Conservation (phyloP, 2,113 vertebrate genomes). For the Eupsittula cactorum region DNA sequence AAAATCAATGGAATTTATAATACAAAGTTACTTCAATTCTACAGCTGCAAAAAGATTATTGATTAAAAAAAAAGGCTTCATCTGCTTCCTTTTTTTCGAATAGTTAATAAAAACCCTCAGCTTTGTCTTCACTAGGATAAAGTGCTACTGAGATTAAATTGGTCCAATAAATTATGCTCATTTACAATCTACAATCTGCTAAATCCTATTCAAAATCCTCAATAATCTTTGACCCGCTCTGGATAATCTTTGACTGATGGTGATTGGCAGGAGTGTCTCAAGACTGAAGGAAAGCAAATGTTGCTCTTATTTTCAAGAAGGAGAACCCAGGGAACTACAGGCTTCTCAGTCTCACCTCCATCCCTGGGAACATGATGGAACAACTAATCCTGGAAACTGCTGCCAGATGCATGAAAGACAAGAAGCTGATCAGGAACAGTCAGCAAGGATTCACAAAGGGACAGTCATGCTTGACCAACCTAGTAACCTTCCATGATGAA, state of each 20-base stretch:
- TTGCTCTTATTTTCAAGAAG: not conserved
- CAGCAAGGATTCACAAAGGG: not conserved
- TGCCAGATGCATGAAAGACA: not conserved
- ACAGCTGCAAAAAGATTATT: not conserved
- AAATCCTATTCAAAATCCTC: not conserved
- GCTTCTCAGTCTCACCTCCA: not conserved
- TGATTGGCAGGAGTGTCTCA: not conserved
- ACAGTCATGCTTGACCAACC: not conserved
- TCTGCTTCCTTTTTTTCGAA: not conserved
- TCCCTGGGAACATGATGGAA: not conserved
- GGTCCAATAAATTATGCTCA: not conserved
- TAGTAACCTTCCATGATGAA: not conserved
- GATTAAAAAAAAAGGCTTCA: accelerated
- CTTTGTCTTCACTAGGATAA: not conserved
- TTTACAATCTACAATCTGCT: not conserved
- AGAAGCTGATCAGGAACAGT: not conserved
- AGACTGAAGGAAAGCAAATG: not conserved
- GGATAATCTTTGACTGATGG: not conserved
- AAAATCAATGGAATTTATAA: not conserved
- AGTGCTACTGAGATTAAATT: not conserved
- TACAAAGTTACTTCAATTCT: not conserved
- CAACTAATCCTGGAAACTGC: not conserved
- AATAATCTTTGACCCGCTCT: not conserved
- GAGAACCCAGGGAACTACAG: not conserved
- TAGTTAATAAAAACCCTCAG: not conserved